Conservation (phyloP, 2,888 invertebrate species). For the Yponomeuta sedellus region DNA sequence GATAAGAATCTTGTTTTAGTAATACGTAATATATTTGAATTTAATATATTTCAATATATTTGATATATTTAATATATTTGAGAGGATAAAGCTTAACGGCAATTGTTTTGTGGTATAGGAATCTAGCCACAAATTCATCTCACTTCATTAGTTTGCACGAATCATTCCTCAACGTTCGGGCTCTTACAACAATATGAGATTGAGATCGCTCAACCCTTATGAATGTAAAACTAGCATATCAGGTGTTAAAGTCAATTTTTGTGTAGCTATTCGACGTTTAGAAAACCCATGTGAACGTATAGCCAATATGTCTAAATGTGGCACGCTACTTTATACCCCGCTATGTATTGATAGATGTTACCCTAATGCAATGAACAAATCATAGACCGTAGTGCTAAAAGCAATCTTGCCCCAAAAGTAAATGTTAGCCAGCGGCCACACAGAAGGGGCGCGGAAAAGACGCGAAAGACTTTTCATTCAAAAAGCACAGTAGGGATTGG, state of each 20-base stretch:
- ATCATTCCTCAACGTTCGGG: constrained; percentile 72
- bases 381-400: neutral
- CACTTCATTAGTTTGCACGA: constrained; percentile 79
- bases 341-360: neutral
- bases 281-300: neutral
- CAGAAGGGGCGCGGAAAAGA: too few species aligned
- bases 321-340: neutral
- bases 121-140: constrained; percentile 33
- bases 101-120: constrained; percentile 3
- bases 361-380: neutral
- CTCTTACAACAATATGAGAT: constrained; percentile 43
- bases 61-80: neutral
- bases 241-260: constrained; percentile 8
- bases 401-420: neutral
- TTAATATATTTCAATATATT: too few species aligned
- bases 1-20: constrained; percentile 1
- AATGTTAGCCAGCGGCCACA: too few species aligned
- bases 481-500: too few species aligned
- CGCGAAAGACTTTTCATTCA: too few species aligned
- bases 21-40: constrained; percentile 5
- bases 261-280: neutral
- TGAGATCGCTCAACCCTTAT: constrained; percentile 18
- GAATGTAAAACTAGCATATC: neutral
- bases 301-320: neutral
- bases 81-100: neutral